Evolutionary conservation across 1,140 invertebrate species (phyloP).

Genomic region (Hermetia illucens): DNA sequence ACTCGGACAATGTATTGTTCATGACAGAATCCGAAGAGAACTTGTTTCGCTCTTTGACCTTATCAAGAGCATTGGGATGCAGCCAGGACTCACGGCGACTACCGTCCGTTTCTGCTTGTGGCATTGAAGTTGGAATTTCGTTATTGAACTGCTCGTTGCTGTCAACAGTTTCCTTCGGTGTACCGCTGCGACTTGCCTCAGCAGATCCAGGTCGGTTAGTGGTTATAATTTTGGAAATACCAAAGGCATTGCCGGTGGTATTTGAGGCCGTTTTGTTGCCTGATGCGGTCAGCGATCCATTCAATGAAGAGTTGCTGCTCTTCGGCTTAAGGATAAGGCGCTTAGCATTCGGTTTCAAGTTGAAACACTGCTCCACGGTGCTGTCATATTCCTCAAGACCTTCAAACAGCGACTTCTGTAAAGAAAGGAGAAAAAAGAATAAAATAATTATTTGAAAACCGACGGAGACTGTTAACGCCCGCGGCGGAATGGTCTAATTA

Average conservation of each 20-base stretch:
- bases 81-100: constrained; percentile 24
- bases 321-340: constrained; percentile 40
- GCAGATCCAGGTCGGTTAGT: neutral
- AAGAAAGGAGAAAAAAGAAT: constrained; percentile 6
- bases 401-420: constrained; percentile 50
- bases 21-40: constrained; percentile 12
- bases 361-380: constrained; percentile 43
- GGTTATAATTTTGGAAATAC: neutral
- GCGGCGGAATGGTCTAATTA: no score
- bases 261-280: neutral
- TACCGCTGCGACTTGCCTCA: neutral
- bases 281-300: neutral
- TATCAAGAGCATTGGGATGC: constrained; percentile 25
- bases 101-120: constrained; percentile 1
- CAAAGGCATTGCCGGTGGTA: neutral
- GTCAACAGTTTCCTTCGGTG: constrained; percentile 2
- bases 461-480: constrained; percentile 10
- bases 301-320: neutral
- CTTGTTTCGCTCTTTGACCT: constrained; percentile 24
- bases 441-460: constrained; percentile 6
- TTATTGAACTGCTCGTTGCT: constrained; percentile 17
- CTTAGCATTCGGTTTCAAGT: constrained; percentile 45
- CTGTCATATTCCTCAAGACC: constrained; percentile 54
- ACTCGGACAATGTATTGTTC: constrained; percentile 21
- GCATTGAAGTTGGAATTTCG: constrained; percentile 7